A percentile compares a stretch with the other conserved stretches of the same genome.
phyloP scores from a whole-genome alignment of 2,113 vertebrate genomes.

The Scomber japonicus region DNA sequence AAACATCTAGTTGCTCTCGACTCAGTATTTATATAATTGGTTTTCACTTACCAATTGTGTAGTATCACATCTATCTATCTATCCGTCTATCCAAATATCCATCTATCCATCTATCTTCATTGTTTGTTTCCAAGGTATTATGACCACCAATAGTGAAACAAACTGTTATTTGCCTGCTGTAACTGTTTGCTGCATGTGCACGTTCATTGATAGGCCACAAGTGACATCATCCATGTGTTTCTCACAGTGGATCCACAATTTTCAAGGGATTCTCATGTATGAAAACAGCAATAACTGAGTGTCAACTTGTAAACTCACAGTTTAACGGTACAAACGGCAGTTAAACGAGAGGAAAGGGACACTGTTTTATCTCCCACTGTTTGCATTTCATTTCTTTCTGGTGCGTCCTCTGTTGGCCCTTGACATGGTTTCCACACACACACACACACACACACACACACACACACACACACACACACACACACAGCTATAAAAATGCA shows the following conservation, averaged over 20 bases:
- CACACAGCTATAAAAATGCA: slow-evolving; percentile 29
- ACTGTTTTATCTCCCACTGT: neutral
- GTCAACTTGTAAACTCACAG: neutral
- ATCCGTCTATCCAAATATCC: too few species aligned
- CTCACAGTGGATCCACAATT: neutral
- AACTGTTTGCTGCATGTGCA: too few species aligned
- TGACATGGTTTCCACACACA: slow-evolving; percentile 21
- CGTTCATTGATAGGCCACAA: too few species aligned
- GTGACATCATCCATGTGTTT: too few species aligned
- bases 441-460: neutral
- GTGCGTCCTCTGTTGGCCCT: neutral
- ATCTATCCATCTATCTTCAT: neutral
- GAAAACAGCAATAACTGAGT: neutral
- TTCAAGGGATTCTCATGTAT: too few species aligned
- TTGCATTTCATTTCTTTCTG: neutral
- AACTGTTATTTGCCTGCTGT: too few species aligned
- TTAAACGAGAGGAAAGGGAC: neutral
- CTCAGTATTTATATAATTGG: too few species aligned
- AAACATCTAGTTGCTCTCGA: too few species aligned
- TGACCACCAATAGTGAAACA: neutral
- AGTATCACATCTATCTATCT: neutral
- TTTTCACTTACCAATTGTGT: neutral
- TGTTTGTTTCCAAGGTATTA: neutral
- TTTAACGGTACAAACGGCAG: too few species aligned
- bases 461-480: slow-evolving; percentile 17